phyloP scores from a whole-genome alignment of 1,140 invertebrate genomes.

The Zaprionus ghesquierei region DNA sequence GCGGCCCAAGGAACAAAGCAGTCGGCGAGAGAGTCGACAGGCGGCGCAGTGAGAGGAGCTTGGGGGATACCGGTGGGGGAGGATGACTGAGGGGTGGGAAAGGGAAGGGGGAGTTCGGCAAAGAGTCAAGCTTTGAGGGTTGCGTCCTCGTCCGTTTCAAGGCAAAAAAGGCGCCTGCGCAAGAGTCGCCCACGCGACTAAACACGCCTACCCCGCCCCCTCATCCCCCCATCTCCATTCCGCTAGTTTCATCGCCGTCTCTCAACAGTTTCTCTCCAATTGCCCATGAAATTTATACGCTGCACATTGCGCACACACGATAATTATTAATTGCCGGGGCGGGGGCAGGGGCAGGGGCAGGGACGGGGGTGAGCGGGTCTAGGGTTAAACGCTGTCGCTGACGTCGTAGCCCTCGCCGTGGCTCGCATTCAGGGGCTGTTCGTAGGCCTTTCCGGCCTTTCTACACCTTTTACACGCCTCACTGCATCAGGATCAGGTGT shows the following conservation, averaged over 20 bases:
- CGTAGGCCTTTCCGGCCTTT: conserved; percentile 64
- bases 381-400: conserved; percentile 26
- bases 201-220: background rate
- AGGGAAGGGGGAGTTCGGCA: background rate
- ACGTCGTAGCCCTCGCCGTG: background rate
- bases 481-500: conserved; percentile 77
- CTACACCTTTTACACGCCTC: conserved; percentile 78
- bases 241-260: background rate
- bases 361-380: conserved; percentile 2
- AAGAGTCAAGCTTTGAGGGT: conserved; percentile 23
- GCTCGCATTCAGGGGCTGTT: conserved; percentile 27
- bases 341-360: background rate
- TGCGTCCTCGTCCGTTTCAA: conserved; percentile 61
- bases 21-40: background rate
- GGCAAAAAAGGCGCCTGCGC: conserved; percentile 65
- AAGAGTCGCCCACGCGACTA: conserved; percentile 55
- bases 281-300: conserved; percentile 75
- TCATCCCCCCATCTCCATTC: background rate
- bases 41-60: background rate
- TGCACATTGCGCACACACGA: conserved; percentile 43
- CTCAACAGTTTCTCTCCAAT: conserved; percentile 44
- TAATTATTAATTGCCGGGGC: conserved; percentile 75
- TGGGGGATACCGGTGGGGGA: background rate
- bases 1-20: conserved; percentile 34
- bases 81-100: background rate